Base-by-base conservation (phyloP, 2,888 invertebrate species). In the Helobdella robusta region DNA sequence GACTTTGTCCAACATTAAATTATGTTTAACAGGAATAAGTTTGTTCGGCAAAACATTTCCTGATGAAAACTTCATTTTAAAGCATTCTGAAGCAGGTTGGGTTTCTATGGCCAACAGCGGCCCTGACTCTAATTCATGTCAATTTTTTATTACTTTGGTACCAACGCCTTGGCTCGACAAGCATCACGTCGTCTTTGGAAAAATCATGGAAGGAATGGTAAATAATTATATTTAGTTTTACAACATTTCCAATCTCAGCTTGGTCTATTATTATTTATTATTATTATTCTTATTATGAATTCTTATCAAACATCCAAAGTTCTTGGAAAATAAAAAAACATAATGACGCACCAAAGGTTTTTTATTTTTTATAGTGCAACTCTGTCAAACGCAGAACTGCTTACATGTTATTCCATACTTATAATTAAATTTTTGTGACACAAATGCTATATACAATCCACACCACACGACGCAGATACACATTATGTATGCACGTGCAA, bases 51-150 rank as follows among this genome's bases (percentile, higher is more conserved):
- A 89, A 50, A 85, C 87, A 67, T 95, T 95, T 79, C 87, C 85
- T 66, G 95, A 97, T 82, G 97, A 97, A 79, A 95, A 95, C 84
- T 97, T 97, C 84, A 93, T 94, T 82, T 85, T 97, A 74, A 89
- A 89, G 80, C 97, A 97, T 77, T 92, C 91, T 77, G 95, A 94
- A 56, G 87, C 91, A 74, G 95, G 97, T 65, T 95, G 93, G 93
- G 80, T 95, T 73, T 93, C 93, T 0, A 97, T 97, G 95, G 95
- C 95, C 59, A 95, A 94, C 79, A 91, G 93, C 78, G 94, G 95
- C 69, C 91, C 91, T 81, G 91, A 97, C 79, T 95, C 95, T 32
- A 97, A 97, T 77, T 95, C 95, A 35, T 94, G 93, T 0, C 97
- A 97, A 79, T 97, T 97, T 83, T 97, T 97, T 78, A 91, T 97